A percentile compares a stretch with the other conserved stretches of the same genome.
phyloP scores from a whole-genome alignment of 2,888 invertebrate genomes.

The Drosophila subsilvestris region DNA sequence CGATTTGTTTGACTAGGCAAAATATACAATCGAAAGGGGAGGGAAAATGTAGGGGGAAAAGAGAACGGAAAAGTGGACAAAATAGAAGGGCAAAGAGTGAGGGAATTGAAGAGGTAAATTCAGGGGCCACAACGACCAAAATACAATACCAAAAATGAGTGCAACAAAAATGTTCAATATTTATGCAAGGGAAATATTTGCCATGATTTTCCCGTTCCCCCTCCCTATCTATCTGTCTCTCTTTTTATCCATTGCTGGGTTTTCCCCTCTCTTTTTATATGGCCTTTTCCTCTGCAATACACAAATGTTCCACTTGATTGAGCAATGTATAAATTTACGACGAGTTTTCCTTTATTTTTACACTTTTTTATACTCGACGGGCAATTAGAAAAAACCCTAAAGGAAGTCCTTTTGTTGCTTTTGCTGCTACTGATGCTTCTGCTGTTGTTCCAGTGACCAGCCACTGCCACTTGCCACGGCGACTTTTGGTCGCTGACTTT shows the following conservation, averaged over 20 bases:
- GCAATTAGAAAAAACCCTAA: slow-evolving; percentile 69
- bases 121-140: not conserved
- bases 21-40: not conserved
- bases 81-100: slow-evolving; percentile 16
- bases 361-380: slow-evolving; percentile 30
- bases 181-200: slow-evolving; percentile 67
- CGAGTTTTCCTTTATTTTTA: slow-evolving; percentile 5
- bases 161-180: slow-evolving; percentile 50
- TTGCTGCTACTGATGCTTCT: not conserved
- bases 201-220: slow-evolving; percentile 48
- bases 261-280: not conserved
- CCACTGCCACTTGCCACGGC: slow-evolving; percentile 26
- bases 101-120: not conserved
- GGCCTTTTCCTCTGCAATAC: slow-evolving; percentile 44
- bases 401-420: slow-evolving; percentile 61
- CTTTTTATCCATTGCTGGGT: not conserved
- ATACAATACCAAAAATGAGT: slow-evolving; percentile 30
- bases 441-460: not conserved
- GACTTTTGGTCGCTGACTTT: slow-evolving; percentile 51
- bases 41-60: not conserved
- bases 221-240: not conserved
- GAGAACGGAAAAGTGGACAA: not conserved
- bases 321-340: slow-evolving; percentile 63
- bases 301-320: slow-evolving; percentile 67
- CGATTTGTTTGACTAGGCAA: slow-evolving; percentile 69